Conservation (phyloP, 2,113 vertebrate genomes). For the Seriola dumerili region DNA sequence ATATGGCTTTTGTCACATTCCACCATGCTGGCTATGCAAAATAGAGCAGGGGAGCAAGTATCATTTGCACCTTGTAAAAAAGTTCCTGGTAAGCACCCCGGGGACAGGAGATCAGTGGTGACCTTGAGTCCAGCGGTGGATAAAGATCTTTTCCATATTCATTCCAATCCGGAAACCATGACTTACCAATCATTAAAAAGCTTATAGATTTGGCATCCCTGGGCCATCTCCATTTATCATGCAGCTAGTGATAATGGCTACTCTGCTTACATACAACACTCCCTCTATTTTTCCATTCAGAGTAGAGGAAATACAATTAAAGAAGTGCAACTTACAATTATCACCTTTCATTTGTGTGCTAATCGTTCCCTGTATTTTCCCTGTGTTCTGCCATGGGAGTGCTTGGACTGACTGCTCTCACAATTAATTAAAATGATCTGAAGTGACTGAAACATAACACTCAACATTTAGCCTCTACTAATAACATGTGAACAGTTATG, state of each 20-base stretch:
- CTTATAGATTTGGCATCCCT: conserved; percentile 72
- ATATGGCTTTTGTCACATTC: conserved; percentile 48
- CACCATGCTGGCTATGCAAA: conserved; percentile 40
- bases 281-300: conserved; percentile 6
- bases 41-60: conserved; percentile 41
- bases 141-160: conserved; percentile 81
- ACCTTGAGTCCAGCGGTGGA: conserved; percentile 76
- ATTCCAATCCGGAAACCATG: conserved; percentile 78
- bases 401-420: background rate
- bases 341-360: conserved; percentile 33
- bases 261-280: conserved; percentile 46
- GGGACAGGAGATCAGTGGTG: conserved; percentile 69
- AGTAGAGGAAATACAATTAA: background rate
- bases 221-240: conserved; percentile 66
- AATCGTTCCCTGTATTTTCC: conserved; percentile 27
- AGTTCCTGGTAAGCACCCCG: conserved; percentile 65
- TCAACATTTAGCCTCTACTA: conserved; percentile 8
- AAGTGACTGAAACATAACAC: conserved; percentile 8
- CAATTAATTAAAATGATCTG: conserved; percentile 15
- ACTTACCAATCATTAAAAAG: conserved; percentile 81
- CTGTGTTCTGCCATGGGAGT: background rate
- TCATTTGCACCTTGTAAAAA: conserved; percentile 69
- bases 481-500: background rate
- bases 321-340: conserved; percentile 52
- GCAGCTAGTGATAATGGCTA: conserved; percentile 50